Percentiles rank a stretch among this genome's conserved stretches.
Conservation (phyloP, 2,888 invertebrate genomes). For the Monoplex corrugatus region DNA sequence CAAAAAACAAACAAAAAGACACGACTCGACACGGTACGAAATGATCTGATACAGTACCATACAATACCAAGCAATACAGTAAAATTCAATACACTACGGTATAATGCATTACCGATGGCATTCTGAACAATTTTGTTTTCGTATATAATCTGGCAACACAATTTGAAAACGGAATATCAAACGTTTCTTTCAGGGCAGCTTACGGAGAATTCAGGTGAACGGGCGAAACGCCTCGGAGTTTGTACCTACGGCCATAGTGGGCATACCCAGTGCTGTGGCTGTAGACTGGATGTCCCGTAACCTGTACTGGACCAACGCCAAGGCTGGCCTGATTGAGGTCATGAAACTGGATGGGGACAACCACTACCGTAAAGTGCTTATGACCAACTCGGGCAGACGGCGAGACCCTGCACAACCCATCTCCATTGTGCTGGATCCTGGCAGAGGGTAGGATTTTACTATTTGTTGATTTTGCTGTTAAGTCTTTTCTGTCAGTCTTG, state of each 20-base stretch:
- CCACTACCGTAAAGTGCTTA: constrained; percentile 91
- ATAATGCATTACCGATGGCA: neutral
- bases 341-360: constrained; percentile 87
- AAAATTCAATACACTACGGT: neutral
- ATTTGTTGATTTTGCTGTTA: no score
- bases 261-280: constrained; percentile 94
- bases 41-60: neutral
- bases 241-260: constrained; percentile 86
- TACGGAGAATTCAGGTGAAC: constrained; percentile 59
- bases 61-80: neutral
- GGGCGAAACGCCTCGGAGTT: constrained; percentile 93
- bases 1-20: neutral
- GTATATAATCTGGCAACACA: neutral
- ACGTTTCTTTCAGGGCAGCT: constrained; percentile 53
- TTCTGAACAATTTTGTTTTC: neutral
- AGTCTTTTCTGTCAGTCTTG: no score
- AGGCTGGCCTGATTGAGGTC: constrained; percentile 90
- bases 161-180: neutral
- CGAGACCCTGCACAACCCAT: constrained; percentile 93
- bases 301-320: constrained; percentile 93
- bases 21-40: neutral
- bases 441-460: constrained; percentile 88
- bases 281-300: constrained; percentile 99
- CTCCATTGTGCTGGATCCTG: constrained; percentile 93
- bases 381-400: constrained; percentile 93